These are phyloP conservation scores for Ptiloglossa arizonensis DNA, from an alignment of 1,140 invertebrate species.

Conservation along the genomic window DNA sequence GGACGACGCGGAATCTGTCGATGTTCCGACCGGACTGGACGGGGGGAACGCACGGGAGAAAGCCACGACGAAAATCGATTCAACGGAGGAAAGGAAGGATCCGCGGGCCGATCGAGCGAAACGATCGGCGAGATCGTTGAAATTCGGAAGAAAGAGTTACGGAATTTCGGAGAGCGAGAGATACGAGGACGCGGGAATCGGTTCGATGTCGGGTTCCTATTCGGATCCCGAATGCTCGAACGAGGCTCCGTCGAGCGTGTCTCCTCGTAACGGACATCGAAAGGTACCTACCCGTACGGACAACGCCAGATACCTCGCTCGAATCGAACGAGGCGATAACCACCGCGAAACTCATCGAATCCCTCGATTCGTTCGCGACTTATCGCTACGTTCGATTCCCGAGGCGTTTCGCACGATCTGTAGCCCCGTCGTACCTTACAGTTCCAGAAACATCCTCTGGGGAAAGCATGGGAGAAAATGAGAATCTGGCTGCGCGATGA, in stretches of 20 bases:
- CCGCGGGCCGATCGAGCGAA: slow-evolving; percentile 19
- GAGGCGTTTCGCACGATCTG: not conserved
- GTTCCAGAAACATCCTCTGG: slow-evolving; percentile 79
- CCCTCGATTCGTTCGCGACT: not conserved
- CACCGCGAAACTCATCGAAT: no score
- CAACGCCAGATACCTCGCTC: not conserved
- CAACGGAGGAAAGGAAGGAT: not conserved
- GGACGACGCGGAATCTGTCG: not conserved
- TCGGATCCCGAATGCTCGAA: slow-evolving; percentile 66
- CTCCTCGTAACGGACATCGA: not conserved
- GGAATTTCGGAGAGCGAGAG: slow-evolving; percentile 46
- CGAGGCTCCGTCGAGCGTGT: not conserved
- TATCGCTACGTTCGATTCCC: not conserved
- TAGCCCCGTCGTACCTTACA: slow-evolving; percentile 2
- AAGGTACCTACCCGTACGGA: slow-evolving; percentile 7
- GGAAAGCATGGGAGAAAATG: slow-evolving; percentile 82
- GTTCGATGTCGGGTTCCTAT: slow-evolving; percentile 55
- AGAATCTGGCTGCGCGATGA: slow-evolving; percentile 83
- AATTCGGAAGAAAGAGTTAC: slow-evolving; percentile 31
- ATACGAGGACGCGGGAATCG: slow-evolving; percentile 46
- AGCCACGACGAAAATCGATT: not conserved
- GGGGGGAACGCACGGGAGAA: not conserved
- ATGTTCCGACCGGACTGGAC: not conserved
- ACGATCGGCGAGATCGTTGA: slow-evolving; percentile 49
- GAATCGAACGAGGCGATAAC: slow-evolving; percentile 1